A percentile compares a stretch with the other conserved stretches of the same genome.
These are phyloP conservation scores for Atractosteus spatula DNA, from an alignment of 2,113 vertebrate genomes.

Conservation along the genomic window DNA sequence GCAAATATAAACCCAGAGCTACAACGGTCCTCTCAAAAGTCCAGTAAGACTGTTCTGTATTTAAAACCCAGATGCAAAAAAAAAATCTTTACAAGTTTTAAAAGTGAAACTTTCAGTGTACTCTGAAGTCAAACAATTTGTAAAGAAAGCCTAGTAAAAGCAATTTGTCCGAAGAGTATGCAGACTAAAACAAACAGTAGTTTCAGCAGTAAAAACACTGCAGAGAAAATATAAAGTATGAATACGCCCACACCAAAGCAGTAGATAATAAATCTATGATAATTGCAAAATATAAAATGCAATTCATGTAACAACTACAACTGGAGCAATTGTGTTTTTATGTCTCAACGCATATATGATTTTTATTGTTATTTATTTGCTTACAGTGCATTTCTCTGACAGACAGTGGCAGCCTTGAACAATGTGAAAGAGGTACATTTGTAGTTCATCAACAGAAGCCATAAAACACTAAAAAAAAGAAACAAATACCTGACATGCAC, in stretches of 20 bases:
- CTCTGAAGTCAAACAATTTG: slow-evolving; percentile 10
- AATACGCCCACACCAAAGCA: not conserved
- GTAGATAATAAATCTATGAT: not conserved
- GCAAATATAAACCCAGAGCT: slow-evolving; percentile 9
- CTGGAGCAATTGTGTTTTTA: not conserved
- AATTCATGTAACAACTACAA: not conserved
- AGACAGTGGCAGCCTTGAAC: not conserved
- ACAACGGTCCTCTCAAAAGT: slow-evolving; percentile 1
- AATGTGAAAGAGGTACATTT: too few species aligned
- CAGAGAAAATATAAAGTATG: not conserved
- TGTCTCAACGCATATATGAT: not conserved
- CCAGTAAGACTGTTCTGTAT: slow-evolving; percentile 11
- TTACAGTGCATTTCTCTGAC: not conserved
- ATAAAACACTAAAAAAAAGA: too few species aligned
- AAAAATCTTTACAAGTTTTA: slow-evolving; percentile 14
- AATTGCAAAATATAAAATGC: not conserved
- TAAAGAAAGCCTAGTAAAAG: not conserved
- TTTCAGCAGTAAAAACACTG: not conserved
- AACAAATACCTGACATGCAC: too few species aligned
- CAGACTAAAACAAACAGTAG: slow-evolving; percentile 8
- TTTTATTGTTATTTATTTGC: slow-evolving; percentile 5
- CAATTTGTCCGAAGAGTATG: slow-evolving; percentile 18
- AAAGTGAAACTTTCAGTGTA: slow-evolving; percentile 7
- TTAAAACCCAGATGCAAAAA: slow-evolving; percentile 1
- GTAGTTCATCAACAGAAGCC: too few species aligned